Evolutionary conservation across 2,113 vertebrate genomes (phyloP).

Genomic region (Catharus bicknelli): DNA sequence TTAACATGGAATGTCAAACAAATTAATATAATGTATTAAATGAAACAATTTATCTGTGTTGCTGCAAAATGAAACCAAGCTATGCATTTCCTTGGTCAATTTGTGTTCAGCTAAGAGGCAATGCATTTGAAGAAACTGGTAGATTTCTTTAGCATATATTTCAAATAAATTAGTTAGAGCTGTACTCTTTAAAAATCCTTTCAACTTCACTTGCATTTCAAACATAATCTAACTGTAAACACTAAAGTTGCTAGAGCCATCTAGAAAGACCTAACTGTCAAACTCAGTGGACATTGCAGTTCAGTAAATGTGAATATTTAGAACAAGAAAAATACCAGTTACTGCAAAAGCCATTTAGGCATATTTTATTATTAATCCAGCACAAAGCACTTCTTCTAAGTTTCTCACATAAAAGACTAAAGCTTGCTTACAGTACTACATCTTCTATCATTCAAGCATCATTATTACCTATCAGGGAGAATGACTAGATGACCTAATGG

Average conservation of each 20-base stretch:
- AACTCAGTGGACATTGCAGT: slow-evolving; percentile 66
- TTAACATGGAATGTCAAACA: slow-evolving; percentile 83
- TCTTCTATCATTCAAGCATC: slow-evolving; percentile 93
- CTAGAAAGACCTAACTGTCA: slow-evolving; percentile 69
- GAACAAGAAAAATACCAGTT: slow-evolving; percentile 71
- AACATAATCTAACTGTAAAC: slow-evolving; percentile 92
- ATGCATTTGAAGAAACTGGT: slow-evolving; percentile 71
- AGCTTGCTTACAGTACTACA: slow-evolving; percentile 95
- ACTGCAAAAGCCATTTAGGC: slow-evolving; percentile 78
- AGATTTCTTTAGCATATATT: slow-evolving; percentile 74
- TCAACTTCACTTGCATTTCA: slow-evolving; percentile 83
- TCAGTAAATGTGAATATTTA: slow-evolving; percentile 72
- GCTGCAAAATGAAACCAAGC: slow-evolving; percentile 70
- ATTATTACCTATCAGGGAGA: slow-evolving; percentile 81
- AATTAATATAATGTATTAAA: slow-evolving; percentile 75
- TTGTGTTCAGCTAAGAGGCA: slow-evolving; percentile 64
- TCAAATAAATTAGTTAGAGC: slow-evolving; percentile 96
- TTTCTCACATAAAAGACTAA: slow-evolving; percentile 90
- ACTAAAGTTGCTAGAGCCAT: slow-evolving; percentile 84
- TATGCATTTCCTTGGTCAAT: slow-evolving; percentile 54
- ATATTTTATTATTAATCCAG: slow-evolving; percentile 86
- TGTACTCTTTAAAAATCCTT: slow-evolving; percentile 82
- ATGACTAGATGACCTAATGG: slow-evolving; percentile 51
- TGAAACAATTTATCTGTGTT: slow-evolving; percentile 71
- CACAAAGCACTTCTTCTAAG: slow-evolving; percentile 89